Evolutionary conservation across 2,113 vertebrate species (phyloP).

Genomic region (Petaurus breviceps): DNA sequence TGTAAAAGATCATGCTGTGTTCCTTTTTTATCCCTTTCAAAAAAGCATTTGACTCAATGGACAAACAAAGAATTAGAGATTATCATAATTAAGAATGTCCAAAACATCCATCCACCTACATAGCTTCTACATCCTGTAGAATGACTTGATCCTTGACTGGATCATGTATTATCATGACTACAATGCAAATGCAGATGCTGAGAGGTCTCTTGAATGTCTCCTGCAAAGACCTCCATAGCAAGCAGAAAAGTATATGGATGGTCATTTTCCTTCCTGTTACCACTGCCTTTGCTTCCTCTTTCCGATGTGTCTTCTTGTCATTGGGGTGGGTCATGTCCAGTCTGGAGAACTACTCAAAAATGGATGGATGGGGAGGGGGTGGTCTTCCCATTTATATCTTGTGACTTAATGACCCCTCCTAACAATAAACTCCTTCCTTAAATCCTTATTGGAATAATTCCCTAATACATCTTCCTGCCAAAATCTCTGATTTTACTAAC

Average conservation of each 20-base stretch:
- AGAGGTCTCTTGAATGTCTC: not conserved
- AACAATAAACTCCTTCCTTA: not conserved
- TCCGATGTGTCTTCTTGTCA: not conserved
- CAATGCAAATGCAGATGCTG: not conserved
- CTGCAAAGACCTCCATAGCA: not conserved
- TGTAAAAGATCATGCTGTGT: not conserved
- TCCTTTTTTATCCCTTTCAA: not conserved
- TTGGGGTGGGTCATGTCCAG: not conserved
- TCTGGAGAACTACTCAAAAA: not conserved
- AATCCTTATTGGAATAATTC: not conserved
- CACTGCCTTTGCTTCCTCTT: not conserved
- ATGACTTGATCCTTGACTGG: too few relatives aligned
- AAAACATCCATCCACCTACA: not conserved
- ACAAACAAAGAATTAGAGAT: not conserved
- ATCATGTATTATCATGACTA: not conserved
- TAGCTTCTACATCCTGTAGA: not conserved
- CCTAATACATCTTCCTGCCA: too few relatives aligned
- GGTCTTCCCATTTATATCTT: too few relatives aligned
- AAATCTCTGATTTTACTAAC: not conserved
- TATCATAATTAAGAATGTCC: not conserved
- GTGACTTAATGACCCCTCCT: not conserved
- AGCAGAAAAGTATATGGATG: not conserved
- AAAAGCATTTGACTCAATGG: not conserved
- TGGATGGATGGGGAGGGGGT: not conserved
- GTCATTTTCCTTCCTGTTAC: not conserved